Evolutionary conservation across 2,888 invertebrate species (phyloP).

Genomic region (Scelioninae gen. 1): DNA sequence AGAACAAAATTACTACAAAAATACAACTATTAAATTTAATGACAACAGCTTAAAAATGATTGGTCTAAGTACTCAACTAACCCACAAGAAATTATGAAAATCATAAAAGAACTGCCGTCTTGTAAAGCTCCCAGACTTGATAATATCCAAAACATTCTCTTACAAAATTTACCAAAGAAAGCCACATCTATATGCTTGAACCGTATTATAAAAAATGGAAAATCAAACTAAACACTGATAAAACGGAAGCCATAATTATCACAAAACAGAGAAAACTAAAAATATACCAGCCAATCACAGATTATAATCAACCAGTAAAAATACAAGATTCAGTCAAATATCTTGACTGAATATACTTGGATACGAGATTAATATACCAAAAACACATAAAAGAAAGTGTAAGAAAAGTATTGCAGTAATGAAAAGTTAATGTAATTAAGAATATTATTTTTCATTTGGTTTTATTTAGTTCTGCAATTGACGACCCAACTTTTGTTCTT

Average conservation of each 20-base stretch:
- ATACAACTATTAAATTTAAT: background rate
- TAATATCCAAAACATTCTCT: constrained; percentile 54
- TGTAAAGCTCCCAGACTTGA: constrained; percentile 62
- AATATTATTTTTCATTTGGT: too few species aligned
- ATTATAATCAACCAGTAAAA: constrained; percentile 10
- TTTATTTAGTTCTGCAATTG: too few species aligned
- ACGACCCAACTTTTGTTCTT: too few species aligned
- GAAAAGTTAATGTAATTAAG: too few species aligned
- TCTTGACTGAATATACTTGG: constrained; percentile 69
- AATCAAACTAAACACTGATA: constrained; percentile 48
- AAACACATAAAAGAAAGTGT: too few species aligned
- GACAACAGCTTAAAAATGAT: constrained; percentile 9
- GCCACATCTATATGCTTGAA: constrained; percentile 41
- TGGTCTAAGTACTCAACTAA: constrained; percentile 31
- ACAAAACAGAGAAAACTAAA: constrained; percentile 39
- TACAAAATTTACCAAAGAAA: constrained; percentile 63
- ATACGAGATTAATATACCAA: constrained; percentile 63
- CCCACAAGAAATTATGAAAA: constrained; percentile 28
- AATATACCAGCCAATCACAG: constrained; percentile 57
- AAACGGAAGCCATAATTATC: constrained; percentile 59
- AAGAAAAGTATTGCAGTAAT: constrained; percentile 62
- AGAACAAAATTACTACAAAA: constrained; percentile 29
- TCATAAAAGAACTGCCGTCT: constrained; percentile 39
- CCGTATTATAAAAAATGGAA: constrained; percentile 53
- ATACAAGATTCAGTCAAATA: constrained; percentile 64